Conservation (phyloP, 2,888 invertebrate genomes). For the Teinopalpus imperialis region DNA sequence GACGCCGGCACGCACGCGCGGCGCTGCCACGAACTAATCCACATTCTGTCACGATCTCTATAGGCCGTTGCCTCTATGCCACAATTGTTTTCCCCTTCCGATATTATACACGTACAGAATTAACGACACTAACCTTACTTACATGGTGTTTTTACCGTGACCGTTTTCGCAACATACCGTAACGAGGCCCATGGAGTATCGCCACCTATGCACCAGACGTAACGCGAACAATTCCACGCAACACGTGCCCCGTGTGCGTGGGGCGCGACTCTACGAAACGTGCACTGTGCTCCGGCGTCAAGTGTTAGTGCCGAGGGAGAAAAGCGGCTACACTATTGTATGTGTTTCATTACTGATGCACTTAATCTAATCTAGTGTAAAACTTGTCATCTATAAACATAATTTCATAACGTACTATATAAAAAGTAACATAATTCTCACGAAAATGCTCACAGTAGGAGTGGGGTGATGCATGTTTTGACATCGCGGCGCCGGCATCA, state of each 20-base stretch:
- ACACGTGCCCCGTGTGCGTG: conserved; percentile 27
- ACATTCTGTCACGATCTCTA: conserved; percentile 10
- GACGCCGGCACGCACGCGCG: conserved; percentile 31
- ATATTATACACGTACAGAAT: neutral
- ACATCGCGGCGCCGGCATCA: conserved; percentile 38
- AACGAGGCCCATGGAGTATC: too few species aligned
- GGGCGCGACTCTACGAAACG: conserved; percentile 38
- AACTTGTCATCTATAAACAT: conserved; percentile 76
- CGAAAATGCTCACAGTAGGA: conserved; percentile 79
- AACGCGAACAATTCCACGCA: conserved; percentile 11
- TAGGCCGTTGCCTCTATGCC: neutral
- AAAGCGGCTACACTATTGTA: conserved; percentile 82
- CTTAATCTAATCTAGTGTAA: conserved; percentile 81
- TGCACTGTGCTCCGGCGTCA: conserved; percentile 68
- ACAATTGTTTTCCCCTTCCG: neutral
- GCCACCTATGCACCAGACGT: conserved; percentile 35
- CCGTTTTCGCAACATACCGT: too few species aligned
- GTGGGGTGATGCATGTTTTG: conserved; percentile 69
- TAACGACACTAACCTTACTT: neutral
- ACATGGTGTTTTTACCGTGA: neutral
- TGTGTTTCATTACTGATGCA: conserved; percentile 80
- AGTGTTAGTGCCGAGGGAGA: conserved; percentile 74
- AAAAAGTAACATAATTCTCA: conserved; percentile 80
- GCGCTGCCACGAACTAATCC: conserved; percentile 21
- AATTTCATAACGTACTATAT: conserved; percentile 70